Evolutionary conservation across 2,888 invertebrate genomes (phyloP).

Genomic region (Caprella mutica): DNA sequence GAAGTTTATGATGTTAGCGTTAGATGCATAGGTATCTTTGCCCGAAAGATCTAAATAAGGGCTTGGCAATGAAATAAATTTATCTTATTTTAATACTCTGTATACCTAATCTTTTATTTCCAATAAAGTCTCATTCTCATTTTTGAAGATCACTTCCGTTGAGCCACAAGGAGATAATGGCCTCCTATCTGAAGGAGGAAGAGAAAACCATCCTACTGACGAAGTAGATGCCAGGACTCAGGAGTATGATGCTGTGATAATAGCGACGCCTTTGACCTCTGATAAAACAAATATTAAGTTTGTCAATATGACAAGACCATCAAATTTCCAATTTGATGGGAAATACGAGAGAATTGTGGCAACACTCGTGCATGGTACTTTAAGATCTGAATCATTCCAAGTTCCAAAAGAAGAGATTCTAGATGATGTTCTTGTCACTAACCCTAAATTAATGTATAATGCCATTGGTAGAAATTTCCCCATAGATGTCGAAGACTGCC

Average conservation of each 20-base stretch:
- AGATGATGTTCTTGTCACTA: constrained; percentile 44
- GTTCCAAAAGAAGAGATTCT: constrained; percentile 38
- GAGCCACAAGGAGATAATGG: constrained; percentile 7
- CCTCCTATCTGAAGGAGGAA: neutral
- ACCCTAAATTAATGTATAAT: constrained; percentile 44
- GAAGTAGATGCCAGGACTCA: constrained; percentile 1
- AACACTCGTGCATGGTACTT: constrained; percentile 47
- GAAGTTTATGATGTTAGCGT: too few relatives aligned
- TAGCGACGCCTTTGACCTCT: constrained; percentile 48
- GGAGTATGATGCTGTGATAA: constrained; percentile 48
- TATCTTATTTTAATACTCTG: too few relatives aligned
- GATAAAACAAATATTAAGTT: constrained; percentile 45
- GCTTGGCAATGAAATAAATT: too few relatives aligned
- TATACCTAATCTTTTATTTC: too few relatives aligned
- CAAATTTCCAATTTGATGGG: constrained; percentile 40
- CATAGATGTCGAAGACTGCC: constrained; percentile 35
- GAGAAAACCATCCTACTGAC: neutral
- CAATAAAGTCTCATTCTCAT: too few relatives aligned
- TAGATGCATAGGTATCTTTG: too few relatives aligned
- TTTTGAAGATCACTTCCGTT: constrained; percentile 14
- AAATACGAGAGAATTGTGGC: constrained; percentile 48
- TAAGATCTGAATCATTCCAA: constrained; percentile 44
- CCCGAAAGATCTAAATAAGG: too few relatives aligned
- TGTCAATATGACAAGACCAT: constrained; percentile 40
- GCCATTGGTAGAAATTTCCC: constrained; percentile 42